Base-by-base conservation (phyloP, 2,888 invertebrate species). In the Oligia fasciuncula region DNA sequence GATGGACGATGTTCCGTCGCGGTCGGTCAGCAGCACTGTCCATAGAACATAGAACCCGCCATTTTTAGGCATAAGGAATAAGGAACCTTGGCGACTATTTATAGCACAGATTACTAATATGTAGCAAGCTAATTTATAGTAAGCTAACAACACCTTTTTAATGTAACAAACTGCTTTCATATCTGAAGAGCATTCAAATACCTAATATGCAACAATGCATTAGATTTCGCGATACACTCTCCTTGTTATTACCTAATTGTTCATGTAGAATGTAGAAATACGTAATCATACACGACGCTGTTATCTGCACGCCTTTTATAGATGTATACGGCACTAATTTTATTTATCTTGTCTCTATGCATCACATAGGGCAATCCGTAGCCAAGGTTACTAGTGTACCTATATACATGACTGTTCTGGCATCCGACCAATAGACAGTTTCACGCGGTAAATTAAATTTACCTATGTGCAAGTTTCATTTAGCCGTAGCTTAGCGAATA, bases 381-480 rank as follows among this genome's bases (percentile, higher is more conserved):
- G 76, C 57, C 87, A 87, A 80, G 81, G 81, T 85, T 73, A 77
- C 49, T 5, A 65, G 29, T 60, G 14, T 68, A 63, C 40, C 13
- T 68, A 63, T 9, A 5, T 70, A 60, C 54, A 62, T 66, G 51
- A 23, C 65, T 74, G 29, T 73, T 80, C 80, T 88, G 88, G 89
- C 88, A 89, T 29, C 51, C 19, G 60, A 80, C 80, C 88, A 89
- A 89, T 67, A 73, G 77, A 78, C 74, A 82, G 73, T 70, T 79
- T 69, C 70, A 71, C 69, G 11, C 77, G 71, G 23, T 63, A 79
- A 77, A 79, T 77, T 77, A 66, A 71, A 79, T 73, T 72, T 65
- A 49, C 74, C 51, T 19, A 66, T 66, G 40, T n/a, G 11, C 43
- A 73, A 76, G 71, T 70, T 85, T 68, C 75, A 87, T 85, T 81